A percentile compares a stretch with the other conserved stretches of the same genome.
These are phyloP conservation scores for Todiramphus saurophagus DNA, from an alignment of 2,113 vertebrate species.

Conservation along the genomic window DNA sequence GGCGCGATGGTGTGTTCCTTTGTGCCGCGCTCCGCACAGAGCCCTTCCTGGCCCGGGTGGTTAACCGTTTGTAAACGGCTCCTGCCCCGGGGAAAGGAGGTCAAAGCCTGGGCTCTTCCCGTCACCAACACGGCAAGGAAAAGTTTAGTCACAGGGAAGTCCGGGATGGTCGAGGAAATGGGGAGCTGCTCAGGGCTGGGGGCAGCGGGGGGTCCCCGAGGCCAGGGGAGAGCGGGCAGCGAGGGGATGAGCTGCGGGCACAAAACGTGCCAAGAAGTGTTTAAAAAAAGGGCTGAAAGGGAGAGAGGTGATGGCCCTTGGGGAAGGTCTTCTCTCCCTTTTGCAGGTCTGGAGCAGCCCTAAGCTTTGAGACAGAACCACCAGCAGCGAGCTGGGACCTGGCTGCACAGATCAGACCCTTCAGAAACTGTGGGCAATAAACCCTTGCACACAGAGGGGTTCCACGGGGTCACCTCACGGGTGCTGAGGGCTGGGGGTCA, in stretches of 20 bases:
- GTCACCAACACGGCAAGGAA: background rate
- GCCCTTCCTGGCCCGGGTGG: background rate
- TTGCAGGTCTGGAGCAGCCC: accelerated
- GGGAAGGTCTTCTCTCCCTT: background rate
- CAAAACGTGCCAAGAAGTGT: accelerated
- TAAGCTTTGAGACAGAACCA: background rate
- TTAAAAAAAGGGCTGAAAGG: background rate
- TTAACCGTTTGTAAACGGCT: background rate
- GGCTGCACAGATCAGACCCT: background rate
- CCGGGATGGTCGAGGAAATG: accelerated
- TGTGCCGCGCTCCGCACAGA: background rate
- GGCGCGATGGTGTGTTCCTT: constrained; percentile 73
- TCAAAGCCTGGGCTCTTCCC: background rate
- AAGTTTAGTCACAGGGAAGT: background rate
- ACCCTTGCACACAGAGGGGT: accelerated
- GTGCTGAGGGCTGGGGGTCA: background rate
- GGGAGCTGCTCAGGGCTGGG: background rate
- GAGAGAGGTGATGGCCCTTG: background rate
- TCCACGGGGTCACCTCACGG: background rate
- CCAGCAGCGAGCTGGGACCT: background rate
- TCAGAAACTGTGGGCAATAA: background rate
- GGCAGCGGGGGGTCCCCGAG: accelerated
- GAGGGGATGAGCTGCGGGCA: background rate
- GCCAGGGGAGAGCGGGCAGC: background rate
- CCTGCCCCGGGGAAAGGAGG: background rate